phyloP scores from a whole-genome alignment of 1,140 invertebrate genomes.

The Neodiprion pinetum region DNA sequence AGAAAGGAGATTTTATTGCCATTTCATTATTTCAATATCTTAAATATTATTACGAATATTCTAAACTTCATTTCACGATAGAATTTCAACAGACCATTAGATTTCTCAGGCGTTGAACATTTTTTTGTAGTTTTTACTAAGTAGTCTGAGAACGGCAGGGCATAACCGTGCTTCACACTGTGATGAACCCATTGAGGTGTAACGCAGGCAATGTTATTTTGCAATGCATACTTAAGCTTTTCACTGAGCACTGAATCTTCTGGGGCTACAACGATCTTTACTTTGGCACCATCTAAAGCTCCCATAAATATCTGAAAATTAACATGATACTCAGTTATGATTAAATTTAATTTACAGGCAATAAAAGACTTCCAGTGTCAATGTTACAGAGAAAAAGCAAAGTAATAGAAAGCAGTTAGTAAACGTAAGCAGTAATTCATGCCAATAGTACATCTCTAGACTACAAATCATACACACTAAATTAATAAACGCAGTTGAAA shows the following conservation, averaged over 20 bases:
- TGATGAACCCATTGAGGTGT: conserved; percentile 80
- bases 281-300: conserved; percentile 48
- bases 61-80: not conserved
- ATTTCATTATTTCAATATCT: not conserved
- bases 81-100: conserved; percentile 37
- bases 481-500: no score
- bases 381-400: conserved; percentile 9
- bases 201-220: conserved; percentile 78
- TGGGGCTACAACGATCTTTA: conserved; percentile 51
- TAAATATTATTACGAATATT: conserved; percentile 8
- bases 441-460: no score
- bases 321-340: not conserved
- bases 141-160: conserved; percentile 74
- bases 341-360: not conserved
- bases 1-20: not conserved
- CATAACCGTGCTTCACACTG: conserved; percentile 75
- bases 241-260: conserved; percentile 71
- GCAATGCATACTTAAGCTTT: conserved; percentile 81
- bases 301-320: conserved; percentile 46
- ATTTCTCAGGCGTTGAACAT: conserved; percentile 66
- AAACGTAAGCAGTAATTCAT: no score
- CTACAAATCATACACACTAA: no score
- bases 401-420: conserved; percentile 26
- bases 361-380: not conserved
- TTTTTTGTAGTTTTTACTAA: conserved; percentile 61